Evolutionary conservation across 2,888 invertebrate species (phyloP), one percentile per base, ranked within the genome.

Genomic region (Mesorhabditis spiculigera): DNA sequence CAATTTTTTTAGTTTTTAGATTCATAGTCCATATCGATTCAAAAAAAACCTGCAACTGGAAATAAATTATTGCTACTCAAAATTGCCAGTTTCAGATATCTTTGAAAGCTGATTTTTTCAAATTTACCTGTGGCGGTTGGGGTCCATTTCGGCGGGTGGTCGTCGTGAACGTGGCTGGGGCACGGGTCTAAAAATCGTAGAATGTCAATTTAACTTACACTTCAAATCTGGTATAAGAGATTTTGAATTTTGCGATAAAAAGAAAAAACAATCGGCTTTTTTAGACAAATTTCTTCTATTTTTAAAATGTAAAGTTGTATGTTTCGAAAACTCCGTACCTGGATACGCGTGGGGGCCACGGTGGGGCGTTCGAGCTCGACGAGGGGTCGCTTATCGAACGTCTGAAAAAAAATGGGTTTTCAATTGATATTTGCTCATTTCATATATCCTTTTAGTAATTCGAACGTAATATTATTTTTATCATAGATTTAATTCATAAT

Each of bases 331-430:
- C 6, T 13, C 8, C 58, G 8, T 50, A 50, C 58, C 58, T 44
- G 43, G 50, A 67, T 28, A 61, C 45, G 58, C 43, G 65, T 43
- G 8, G 71, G 6, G 43, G 65, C 41, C 8, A 42, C 16, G 64
- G 68, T 13, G 13, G 43, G 16, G 43, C 45, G 68, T 42, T 61
- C 16, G 42, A 66, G 43, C 44, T 76, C 44, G n/a, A 74, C 68
- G 44, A 76, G 74, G 68, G 76, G 72, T 10, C 58, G 58, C 58
- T 50, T 50, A n/a, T 50, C 58, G 58, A 50, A 50, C 8, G 58
- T 50, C 58, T 50, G 58, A 50, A 50, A 13, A 50, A n/a, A 50
- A 13, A 13, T 50, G 10, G 58, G n/a, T 50, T 13, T 50, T 1
- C 10, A 50, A 10, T 50, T 13, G 1, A 50, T 10, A n/a, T 13